phyloP scores from a whole-genome alignment of 2,888 invertebrate species.

The Molorchus minor region DNA sequence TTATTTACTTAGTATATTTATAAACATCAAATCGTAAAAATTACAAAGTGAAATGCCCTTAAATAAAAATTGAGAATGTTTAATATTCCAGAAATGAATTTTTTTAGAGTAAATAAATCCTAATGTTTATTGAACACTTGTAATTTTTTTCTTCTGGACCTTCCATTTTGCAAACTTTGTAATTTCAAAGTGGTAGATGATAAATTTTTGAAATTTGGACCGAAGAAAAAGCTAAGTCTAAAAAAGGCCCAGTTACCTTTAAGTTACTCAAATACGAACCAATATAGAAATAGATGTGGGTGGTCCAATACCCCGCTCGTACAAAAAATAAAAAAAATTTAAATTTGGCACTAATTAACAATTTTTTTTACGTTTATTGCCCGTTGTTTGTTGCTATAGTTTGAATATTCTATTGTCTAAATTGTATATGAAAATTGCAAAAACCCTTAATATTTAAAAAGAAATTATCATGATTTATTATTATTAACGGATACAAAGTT shows the following conservation, averaged over 20 bases:
- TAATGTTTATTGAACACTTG: neutral
- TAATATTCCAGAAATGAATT: neutral
- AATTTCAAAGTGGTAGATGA: neutral
- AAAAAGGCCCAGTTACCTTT: neutral
- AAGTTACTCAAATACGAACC: neutral
- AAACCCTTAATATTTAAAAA: too few relatives aligned
- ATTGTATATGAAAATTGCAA: conserved; percentile 9
- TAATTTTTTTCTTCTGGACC: neutral
- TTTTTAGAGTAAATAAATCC: neutral
- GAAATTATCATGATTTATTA: too few relatives aligned
- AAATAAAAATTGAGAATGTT: neutral
- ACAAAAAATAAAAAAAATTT: neutral
- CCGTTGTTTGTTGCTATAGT: neutral
- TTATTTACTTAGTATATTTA: too few relatives aligned
- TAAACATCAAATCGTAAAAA: too few relatives aligned
- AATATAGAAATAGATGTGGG: neutral
- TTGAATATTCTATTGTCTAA: neutral
- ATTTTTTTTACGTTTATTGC: neutral
- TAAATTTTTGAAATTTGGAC: conserved; percentile 1
- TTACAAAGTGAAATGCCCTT: too few relatives aligned
- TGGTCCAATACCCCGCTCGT: neutral
- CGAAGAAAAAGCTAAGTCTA: neutral
- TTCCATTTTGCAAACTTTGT: neutral
- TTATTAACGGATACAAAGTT: too few relatives aligned
- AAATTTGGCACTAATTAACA: conserved; percentile 1